Evolutionary conservation across 1,140 invertebrate species (phyloP), one percentile per base, ranked within the genome.

Genomic region (Aphelenchoides avenae): DNA sequence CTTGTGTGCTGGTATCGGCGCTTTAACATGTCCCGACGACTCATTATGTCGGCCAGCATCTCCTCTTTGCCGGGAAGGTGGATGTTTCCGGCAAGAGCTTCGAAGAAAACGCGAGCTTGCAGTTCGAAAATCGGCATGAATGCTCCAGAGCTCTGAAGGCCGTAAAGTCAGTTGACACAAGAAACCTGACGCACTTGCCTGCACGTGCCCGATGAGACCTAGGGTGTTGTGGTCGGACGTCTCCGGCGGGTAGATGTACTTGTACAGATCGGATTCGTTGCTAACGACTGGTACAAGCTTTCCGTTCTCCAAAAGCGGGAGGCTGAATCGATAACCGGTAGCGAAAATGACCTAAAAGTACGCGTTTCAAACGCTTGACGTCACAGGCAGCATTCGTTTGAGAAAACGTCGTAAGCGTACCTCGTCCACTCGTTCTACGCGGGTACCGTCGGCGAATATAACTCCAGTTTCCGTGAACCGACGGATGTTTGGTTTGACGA

Each of bases 41-140:
- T n/a, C 2, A 15, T 9, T n/a, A 58, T 60, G 5, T 55, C 37
- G 5, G 7, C 34, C 11, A 31, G 22, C 57, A 58, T 58, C 30
- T 37, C 41, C 24, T 6, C 11, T 13, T 29, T 20, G 18, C 15
- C 11, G 13, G 57, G 57, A 5, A 58, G 31, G 26, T 58, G 27
- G 15, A 42, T 61, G 2, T 24, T n/a, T n/a, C 57, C 57, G n/a
- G 41, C 37, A 7, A 58, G 59, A 26, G 31, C 24, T 18, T 55
- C 39, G 27, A 63, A 58, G 41, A 58, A 58, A 11, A 58, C 20
- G 5, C 57, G 20, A 3, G 54, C 72, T 64, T 83, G 82, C 29
- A 82, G 73, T 65, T 83, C 82, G n/a, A 78, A 75, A 18, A 82
- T 76, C 5, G 81, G 80, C 68, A 81, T 76, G n/a, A 81, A 71